phyloP scores from a whole-genome alignment of 2,888 invertebrate species.

The Portevinia maculata region DNA sequence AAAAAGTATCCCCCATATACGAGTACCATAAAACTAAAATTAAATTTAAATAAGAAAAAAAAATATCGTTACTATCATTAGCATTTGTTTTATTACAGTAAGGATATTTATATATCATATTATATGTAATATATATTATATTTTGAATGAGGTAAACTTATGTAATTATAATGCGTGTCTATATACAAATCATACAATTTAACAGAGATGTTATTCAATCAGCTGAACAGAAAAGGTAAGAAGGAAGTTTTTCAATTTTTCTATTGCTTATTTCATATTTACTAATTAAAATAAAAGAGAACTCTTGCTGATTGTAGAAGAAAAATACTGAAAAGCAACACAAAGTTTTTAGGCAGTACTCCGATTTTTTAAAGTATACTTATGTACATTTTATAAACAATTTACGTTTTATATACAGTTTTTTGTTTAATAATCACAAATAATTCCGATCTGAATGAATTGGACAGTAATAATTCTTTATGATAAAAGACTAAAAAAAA shows the following conservation, averaged over 20 bases:
- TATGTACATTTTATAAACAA: not conserved
- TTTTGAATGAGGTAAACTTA: conserved; percentile 58
- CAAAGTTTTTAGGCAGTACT: not conserved
- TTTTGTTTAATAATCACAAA: conserved; percentile 2
- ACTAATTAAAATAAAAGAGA: not conserved
- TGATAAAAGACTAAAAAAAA: conserved; percentile 53
- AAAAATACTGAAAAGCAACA: not conserved
- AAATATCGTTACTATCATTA: conserved; percentile 48
- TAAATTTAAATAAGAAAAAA: conserved; percentile 33
- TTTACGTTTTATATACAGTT: not conserved
- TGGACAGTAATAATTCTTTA: conserved; percentile 11
- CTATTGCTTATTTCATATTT: conserved; percentile 5
- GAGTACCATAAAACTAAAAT: conserved; percentile 36
- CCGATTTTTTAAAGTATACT: not conserved
- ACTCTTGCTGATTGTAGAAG: not conserved
- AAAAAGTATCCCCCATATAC: conserved; percentile 25
- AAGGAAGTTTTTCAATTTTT: conserved; percentile 1
- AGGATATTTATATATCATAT: conserved; percentile 63
- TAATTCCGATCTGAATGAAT: conserved; percentile 13
- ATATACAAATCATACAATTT: conserved; percentile 62
- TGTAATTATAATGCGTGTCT: conserved; percentile 72
- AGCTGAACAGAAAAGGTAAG: conserved; percentile 16
- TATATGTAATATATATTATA: conserved; percentile 43
- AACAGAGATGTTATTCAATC: conserved; percentile 40
- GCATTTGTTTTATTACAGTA: conserved; percentile 63